These are phyloP conservation scores for Babylonia areolata DNA, from an alignment of 1,140 invertebrate species.

Conservation along the genomic window DNA sequence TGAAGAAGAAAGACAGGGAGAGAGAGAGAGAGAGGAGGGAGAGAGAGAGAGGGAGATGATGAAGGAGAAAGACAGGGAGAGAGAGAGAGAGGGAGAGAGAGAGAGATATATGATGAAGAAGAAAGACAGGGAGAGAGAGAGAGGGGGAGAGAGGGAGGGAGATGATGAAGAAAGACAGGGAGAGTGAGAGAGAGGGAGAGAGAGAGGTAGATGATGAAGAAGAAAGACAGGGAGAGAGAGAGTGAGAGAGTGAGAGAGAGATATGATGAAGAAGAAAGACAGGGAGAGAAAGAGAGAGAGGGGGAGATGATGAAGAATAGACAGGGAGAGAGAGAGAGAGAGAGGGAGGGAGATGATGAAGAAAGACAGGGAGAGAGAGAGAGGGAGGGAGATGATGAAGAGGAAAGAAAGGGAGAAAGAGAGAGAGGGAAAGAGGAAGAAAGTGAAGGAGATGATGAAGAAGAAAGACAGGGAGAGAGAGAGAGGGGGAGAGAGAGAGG, in stretches of 20 bases:
- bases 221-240: too few relatives aligned
- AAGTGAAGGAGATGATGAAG: background rate
- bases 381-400: background rate
- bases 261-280: background rate
- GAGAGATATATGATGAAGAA: too few relatives aligned
- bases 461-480: background rate
- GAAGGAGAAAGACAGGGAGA: background rate
- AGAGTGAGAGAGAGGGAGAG: background rate
- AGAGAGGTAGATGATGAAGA: background rate
- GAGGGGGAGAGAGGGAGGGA: background rate
- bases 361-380: background rate
- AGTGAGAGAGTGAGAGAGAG: background rate
- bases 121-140: constrained; percentile 1
- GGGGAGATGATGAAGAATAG: background rate
- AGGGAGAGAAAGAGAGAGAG: too few relatives aligned
- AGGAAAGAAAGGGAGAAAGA: background rate
- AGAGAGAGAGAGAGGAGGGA: constrained; percentile 5
- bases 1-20: background rate
- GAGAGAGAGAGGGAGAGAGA: background rate
- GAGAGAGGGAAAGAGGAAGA: background rate
- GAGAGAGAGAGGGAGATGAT: constrained; percentile 10
- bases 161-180: background rate
- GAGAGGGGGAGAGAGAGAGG: background rate
- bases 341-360: background rate
- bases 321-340: background rate